Percentiles rank a stretch among this genome's conserved stretches.
phyloP scores from a whole-genome alignment of 2,888 invertebrate genomes.

The Boloria euphrosyne region DNA sequence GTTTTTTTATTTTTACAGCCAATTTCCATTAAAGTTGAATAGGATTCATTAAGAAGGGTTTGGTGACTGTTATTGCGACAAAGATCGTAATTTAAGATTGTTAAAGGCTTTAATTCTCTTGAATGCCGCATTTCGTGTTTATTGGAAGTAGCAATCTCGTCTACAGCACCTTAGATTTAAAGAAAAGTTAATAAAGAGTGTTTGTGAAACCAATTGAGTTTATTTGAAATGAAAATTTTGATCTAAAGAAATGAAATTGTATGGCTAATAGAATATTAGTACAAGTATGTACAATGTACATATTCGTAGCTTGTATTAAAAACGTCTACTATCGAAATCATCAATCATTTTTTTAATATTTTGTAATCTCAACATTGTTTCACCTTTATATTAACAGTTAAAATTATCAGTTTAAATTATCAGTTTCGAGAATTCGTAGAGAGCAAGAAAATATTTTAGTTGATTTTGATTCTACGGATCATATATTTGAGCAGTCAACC shows the following conservation, averaged over 20 bases:
- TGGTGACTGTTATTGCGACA: not conserved
- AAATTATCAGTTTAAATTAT: too few species aligned
- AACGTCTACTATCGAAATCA: too few species aligned
- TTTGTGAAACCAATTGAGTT: constrained; percentile 14
- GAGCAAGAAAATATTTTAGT: too few species aligned
- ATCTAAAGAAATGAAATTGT: not conserved
- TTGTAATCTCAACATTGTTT: too few species aligned
- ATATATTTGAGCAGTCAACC: too few species aligned
- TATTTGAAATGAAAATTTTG: constrained; percentile 17
- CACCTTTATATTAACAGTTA: too few species aligned
- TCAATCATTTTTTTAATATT: too few species aligned
- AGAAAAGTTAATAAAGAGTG: constrained; percentile 5
- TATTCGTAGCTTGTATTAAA: not conserved
- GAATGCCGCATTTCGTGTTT: not conserved
- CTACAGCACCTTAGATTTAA: constrained; percentile 4
- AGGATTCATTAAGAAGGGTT: too few species aligned
- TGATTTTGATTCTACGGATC: too few species aligned
- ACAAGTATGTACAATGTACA: not conserved
- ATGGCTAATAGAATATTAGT: constrained; percentile 26
- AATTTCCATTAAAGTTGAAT: too few species aligned
- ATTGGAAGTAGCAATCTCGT: not conserved
- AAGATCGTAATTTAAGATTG: constrained; percentile 2
- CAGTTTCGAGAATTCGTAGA: too few species aligned
- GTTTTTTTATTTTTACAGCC: too few species aligned
- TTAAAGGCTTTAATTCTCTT: not conserved